phyloP scores from a whole-genome alignment of 2,888 invertebrate species.

The Sinhomidia bicolor region DNA sequence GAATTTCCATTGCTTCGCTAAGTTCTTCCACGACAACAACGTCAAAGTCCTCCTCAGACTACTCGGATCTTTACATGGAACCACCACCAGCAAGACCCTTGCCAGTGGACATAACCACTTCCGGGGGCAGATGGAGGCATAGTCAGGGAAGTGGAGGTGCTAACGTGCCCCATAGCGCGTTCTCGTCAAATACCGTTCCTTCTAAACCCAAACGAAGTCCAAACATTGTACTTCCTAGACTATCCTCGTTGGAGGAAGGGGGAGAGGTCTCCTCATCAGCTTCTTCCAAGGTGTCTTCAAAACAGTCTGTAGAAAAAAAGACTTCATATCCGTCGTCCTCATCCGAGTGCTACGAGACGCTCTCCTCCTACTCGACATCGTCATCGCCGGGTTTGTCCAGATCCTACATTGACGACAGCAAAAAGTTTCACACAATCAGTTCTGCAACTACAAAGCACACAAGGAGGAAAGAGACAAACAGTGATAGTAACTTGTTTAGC shows the following conservation, averaged over 20 bases:
- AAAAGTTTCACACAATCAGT: conserved; percentile 69
- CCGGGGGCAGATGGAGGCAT: conserved; percentile 40
- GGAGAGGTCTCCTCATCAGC: conserved; percentile 20
- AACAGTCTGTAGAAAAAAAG: conserved; percentile 27
- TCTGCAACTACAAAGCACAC: conserved; percentile 59
- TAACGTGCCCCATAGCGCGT: conserved; percentile 21
- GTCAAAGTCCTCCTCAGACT: conserved; percentile 72
- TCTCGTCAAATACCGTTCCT: conserved; percentile 69
- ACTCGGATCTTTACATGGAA: conserved; percentile 75
- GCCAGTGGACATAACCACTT: conserved; percentile 34
- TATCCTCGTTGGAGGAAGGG: conserved; percentile 62
- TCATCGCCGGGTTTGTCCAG: conserved; percentile 12
- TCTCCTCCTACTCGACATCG: conserved; percentile 73
- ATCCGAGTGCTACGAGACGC: conserved; percentile 72
- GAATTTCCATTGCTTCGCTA: conserved; percentile 66
- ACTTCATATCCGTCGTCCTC: not conserved
- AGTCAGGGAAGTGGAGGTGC: not conserved
- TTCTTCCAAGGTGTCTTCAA: conserved; percentile 9
- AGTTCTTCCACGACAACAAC: conserved; percentile 67
- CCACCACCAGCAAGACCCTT: conserved; percentile 66
- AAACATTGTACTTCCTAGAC: conserved; percentile 60
- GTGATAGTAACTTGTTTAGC: conserved; percentile 35
- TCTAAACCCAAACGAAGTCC: conserved; percentile 67
- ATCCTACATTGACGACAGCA: not conserved
- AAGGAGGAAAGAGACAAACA: conserved; percentile 5